Base-by-base conservation (phyloP, 2,888 invertebrate genomes). In the Crepidodera aurea region DNA sequence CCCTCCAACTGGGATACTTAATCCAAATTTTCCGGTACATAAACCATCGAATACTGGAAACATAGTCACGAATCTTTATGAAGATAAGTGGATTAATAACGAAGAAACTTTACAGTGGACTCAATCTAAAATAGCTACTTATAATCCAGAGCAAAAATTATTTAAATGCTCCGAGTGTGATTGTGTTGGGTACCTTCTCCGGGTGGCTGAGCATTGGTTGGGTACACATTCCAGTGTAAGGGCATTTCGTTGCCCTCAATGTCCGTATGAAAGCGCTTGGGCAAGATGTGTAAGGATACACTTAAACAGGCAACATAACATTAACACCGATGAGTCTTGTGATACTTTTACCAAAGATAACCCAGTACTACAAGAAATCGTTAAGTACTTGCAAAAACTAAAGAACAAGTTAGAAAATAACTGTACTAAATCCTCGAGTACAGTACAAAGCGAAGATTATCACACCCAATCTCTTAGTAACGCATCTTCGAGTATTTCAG, bases 91-190 rank as follows among this genome's bases (percentile, higher is more conserved):
- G 90, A 85, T 89, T 67, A 85, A 87, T 51, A 89, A 88, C 71
- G 90, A 90, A 70, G 90, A 90, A 77, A 84, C 85, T 65, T 83
- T 91, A 62, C 86, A 87, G 65, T 91, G 90, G 89, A 90, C 90
- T 64, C 88, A 89, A 75, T 92, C 92, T 37, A 90, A 91, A 81
- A 87, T 93, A 65, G 92, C 92, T 56, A 88, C 90, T 70, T 93
- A 91, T 82, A 91, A 90, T 82, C 88, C 90, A 1, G 86, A 87
- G 60, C 90, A 90, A 80, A 88, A 90, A 62, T 83, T 90, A 55
- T 90, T 90, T 82, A 86, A 89, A 75, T 90, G 91, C 80, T 84
- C 88, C 48, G 90, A 90, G 76, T 91, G 91, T 81, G 89, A 90
- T 77, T 89, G 89, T 81, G 89, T 90, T 12, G 90, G 90, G 16